A percentile compares a stretch with the other conserved stretches of the same genome.
Evolutionary conservation across 2,113 vertebrate species (phyloP).

Genomic region (Petrocephalus zakoni): DNA sequence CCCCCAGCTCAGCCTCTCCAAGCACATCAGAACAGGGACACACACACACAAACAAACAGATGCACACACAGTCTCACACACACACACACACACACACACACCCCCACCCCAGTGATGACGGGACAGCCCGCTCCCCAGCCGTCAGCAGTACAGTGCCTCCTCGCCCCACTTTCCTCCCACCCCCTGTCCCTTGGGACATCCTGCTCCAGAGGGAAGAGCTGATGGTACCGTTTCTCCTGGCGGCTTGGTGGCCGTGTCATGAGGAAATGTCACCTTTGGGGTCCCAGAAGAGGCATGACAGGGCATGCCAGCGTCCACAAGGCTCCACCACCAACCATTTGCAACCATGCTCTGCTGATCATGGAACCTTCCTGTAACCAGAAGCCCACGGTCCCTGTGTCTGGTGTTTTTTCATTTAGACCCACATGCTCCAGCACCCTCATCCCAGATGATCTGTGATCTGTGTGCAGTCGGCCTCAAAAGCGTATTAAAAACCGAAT

Average conservation of each 20-base stretch:
- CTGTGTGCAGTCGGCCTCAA: not conserved
- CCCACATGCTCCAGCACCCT: not conserved
- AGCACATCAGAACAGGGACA: not conserved
- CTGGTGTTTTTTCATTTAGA: not conserved
- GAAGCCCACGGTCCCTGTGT: not conserved
- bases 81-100: not conserved
- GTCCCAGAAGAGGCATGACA: not conserved
- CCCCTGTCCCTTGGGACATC: not conserved
- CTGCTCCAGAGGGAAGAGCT: not conserved
- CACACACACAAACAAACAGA: not conserved
- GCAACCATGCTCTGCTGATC: not conserved
- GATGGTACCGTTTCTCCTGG: not conserved
- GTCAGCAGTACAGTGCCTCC: not conserved
- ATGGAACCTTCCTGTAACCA: not conserved
- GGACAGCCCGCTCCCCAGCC: not conserved
- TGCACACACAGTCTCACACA: not conserved
- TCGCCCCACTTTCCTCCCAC: not conserved
- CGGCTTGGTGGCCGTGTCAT: not conserved
- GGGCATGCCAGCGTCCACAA: not conserved
- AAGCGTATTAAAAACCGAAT: not conserved
- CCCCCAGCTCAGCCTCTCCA: no score
- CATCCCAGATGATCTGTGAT: not conserved
- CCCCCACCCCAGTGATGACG: not conserved
- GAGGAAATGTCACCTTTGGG: not conserved
- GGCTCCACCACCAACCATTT: not conserved